Evolutionary conservation across 2,888 invertebrate species (phyloP).

Genomic region (Drosophila borealis): DNA sequence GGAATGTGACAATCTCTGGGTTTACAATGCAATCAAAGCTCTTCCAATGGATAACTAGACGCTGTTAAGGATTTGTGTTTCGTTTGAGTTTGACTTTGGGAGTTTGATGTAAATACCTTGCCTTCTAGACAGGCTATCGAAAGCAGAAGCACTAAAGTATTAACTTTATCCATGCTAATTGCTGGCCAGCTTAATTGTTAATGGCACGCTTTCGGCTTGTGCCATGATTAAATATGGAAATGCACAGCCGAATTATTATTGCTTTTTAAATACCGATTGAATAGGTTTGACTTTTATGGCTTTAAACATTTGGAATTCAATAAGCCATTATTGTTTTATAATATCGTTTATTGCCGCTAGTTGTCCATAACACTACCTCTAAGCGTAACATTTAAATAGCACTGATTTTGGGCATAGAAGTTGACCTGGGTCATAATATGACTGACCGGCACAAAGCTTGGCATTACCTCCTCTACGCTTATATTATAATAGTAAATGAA

Average conservation of each 20-base stretch:
- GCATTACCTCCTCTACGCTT: not conserved
- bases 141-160: slow-evolving; percentile 2
- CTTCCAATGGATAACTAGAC: slow-evolving; percentile 15
- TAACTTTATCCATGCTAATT: slow-evolving; percentile 19
- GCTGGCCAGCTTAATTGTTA: slow-evolving; percentile 1
- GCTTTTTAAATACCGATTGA: slow-evolving; percentile 15
- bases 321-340: not conserved
- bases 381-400: slow-evolving; percentile 4
- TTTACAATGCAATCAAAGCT: slow-evolving; percentile 29
- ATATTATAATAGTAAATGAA: slow-evolving; percentile 1
- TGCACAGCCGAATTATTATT: not conserved
- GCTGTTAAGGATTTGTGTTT: not conserved
- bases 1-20: slow-evolving; percentile 2
- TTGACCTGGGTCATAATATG: not conserved
- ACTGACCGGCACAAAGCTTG: slow-evolving; percentile 2
- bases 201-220: not conserved
- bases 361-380: not conserved
- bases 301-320: not conserved
- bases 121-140: not conserved
- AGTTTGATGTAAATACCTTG: slow-evolving; percentile 20
- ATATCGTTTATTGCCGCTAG: not conserved
- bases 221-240: slow-evolving; percentile 16
- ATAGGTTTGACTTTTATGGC: not conserved
- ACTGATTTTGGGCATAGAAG: not conserved
- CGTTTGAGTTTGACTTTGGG: no score